Evolutionary conservation across 2,797 vertebrate genomes (phyloP).

Genomic region (Decapterus maruadsi): DNA sequence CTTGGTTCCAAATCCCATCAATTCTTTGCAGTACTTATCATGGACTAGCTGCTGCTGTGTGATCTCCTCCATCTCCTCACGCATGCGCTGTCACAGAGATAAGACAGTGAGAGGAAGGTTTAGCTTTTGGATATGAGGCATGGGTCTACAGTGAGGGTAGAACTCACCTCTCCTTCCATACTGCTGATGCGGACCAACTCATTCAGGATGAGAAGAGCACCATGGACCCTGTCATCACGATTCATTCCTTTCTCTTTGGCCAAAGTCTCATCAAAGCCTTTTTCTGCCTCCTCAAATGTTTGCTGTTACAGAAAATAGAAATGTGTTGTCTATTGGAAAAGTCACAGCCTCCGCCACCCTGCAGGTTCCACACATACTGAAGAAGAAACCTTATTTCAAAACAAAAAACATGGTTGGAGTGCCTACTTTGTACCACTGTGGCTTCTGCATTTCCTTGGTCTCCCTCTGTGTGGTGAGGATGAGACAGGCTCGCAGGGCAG

Average conservation of each 20-base stretch:
- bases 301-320: slow-evolving; percentile 83
- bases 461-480: slow-evolving; percentile 98
- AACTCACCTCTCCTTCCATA: slow-evolving; percentile 98
- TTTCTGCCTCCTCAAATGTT: slow-evolving; percentile 98
- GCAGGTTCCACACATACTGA: neutral
- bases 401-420: neutral
- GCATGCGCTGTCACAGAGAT: slow-evolving; percentile 88
- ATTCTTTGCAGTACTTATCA: slow-evolving; percentile 97
- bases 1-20: slow-evolving; percentile 96
- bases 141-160: neutral
- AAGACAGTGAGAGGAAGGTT: neutral
- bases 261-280: slow-evolving; percentile 96
- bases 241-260: slow-evolving; percentile 99
- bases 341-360: neutral
- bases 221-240: slow-evolving; percentile 95
- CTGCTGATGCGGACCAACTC: slow-evolving; percentile 99
- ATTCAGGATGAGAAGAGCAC: slow-evolving; percentile 96
- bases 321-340: neutral
- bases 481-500: slow-evolving; percentile 94
- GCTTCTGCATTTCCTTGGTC: slow-evolving; percentile 99
- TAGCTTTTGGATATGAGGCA: neutral
- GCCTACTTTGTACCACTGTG: slow-evolving; percentile 98
- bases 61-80: slow-evolving; percentile 99
- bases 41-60: slow-evolving; percentile 98
- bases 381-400: neutral